phyloP scores from a whole-genome alignment of 2,113 vertebrate species.

The Typhlomys cinereus region DNA sequence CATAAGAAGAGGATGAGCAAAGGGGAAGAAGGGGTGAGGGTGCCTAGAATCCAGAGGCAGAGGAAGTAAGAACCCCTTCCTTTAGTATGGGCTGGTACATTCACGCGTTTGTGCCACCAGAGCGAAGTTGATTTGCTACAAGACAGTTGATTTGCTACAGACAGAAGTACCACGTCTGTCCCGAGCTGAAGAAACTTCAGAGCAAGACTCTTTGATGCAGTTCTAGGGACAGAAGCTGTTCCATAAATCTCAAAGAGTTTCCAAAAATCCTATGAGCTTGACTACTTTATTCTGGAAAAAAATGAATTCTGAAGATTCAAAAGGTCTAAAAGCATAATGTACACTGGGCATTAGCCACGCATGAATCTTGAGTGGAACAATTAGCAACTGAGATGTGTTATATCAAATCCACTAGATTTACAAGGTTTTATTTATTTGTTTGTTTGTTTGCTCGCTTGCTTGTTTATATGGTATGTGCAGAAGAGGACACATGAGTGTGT shows the following conservation, averaged over 20 bases:
- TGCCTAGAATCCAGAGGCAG: neutral
- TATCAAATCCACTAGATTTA: neutral
- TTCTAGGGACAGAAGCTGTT: neutral
- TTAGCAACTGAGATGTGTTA: neutral
- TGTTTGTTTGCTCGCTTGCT: too few relatives aligned
- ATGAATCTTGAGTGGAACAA: neutral
- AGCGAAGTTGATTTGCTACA: neutral
- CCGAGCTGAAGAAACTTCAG: neutral
- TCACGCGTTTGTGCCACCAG: neutral
- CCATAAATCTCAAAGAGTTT: too few relatives aligned
- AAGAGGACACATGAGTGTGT: too few relatives aligned
- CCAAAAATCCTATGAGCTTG: neutral
- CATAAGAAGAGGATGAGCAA: neutral
- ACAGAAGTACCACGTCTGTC: neutral
- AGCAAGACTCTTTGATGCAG: constrained; percentile 14
- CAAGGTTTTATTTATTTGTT: too few relatives aligned
- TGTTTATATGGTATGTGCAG: too few relatives aligned
- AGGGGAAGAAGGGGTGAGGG: too few relatives aligned
- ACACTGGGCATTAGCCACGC: neutral
- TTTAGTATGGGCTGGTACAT: neutral
- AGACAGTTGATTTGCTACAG: neutral
- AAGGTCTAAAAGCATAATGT: neutral
- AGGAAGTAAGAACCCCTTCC: neutral
- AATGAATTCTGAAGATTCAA: neutral
- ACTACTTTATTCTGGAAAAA: neutral